phyloP scores from a whole-genome alignment of 2,888 invertebrate species.

The Odontocolon sp. region DNA sequence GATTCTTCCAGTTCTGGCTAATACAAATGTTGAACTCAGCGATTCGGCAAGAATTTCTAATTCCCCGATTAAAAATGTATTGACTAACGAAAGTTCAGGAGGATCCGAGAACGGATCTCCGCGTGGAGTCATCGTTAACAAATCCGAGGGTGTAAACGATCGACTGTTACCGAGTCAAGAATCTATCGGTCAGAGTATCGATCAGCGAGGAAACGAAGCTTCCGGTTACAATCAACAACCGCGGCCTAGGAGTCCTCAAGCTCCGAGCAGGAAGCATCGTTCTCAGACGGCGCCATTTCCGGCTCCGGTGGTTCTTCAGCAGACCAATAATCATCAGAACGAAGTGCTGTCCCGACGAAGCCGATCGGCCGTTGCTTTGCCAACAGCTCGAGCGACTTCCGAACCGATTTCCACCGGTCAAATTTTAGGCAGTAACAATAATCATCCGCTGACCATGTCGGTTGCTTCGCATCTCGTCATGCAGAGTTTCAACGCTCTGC shows the following conservation, averaged over 20 bases:
- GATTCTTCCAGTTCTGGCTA: neutral
- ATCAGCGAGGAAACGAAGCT: slow-evolving; percentile 9
- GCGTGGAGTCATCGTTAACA: neutral
- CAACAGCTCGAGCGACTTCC: slow-evolving; percentile 40
- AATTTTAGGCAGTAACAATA: neutral
- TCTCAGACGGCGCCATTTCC: slow-evolving; percentile 70
- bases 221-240: slow-evolving; percentile 1
- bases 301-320: slow-evolving; percentile 39
- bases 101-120: slow-evolving; percentile 2
- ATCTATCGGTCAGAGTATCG: neutral
- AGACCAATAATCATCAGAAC: slow-evolving; percentile 53
- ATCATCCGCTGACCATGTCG: slow-evolving; percentile 69
- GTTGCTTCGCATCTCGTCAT: slow-evolving; percentile 74
- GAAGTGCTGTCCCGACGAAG: slow-evolving; percentile 60
- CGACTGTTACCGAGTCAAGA: neutral
- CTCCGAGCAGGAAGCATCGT: slow-evolving; percentile 72
- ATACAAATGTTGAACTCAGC: neutral
- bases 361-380: slow-evolving; percentile 59
- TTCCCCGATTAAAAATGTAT: slow-evolving; percentile 35
- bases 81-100: neutral
- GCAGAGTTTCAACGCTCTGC: slow-evolving; percentile 74
- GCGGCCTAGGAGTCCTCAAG: slow-evolving; percentile 68
- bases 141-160: neutral
- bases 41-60: slow-evolving; percentile 23
- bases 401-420: slow-evolving; percentile 21